phyloP scores from a whole-genome alignment of 2,113 vertebrate species.

The Seriola rivoliana region DNA sequence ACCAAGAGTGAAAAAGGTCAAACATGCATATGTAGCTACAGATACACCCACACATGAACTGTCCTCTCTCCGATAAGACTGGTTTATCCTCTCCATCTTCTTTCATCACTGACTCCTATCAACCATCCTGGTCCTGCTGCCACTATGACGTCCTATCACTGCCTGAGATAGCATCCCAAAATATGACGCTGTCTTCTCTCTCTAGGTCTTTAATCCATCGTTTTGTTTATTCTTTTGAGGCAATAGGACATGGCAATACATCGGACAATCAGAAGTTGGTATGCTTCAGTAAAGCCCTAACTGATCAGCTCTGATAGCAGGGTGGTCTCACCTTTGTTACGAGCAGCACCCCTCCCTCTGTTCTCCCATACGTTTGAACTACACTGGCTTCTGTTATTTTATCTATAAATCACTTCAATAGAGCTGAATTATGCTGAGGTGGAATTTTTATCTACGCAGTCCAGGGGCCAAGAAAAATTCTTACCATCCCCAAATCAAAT shows the following conservation, averaged over 20 bases:
- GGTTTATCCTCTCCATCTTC: constrained; percentile 45
- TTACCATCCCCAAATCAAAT: constrained; percentile 77
- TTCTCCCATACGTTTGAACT: constrained; percentile 15
- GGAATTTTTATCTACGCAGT: constrained; percentile 59
- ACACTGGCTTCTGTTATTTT: constrained; percentile 42
- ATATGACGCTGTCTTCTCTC: constrained; percentile 51
- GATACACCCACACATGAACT: constrained; percentile 43
- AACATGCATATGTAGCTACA: constrained; percentile 40
- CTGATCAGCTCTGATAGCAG: constrained; percentile 52
- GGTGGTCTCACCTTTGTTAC: constrained; percentile 62
- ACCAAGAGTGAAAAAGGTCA: constrained; percentile 55
- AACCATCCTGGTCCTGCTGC: constrained; percentile 48
- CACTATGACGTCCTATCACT: constrained; percentile 50
- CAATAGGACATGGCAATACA: constrained; percentile 54
- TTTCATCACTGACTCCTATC: constrained; percentile 68
- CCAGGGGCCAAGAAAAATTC: constrained; percentile 63
- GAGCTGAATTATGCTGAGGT: constrained; percentile 51
- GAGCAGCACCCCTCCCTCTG: neutral
- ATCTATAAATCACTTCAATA: constrained; percentile 58
- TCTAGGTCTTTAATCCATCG: constrained; percentile 49
- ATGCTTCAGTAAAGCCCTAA: constrained; percentile 56
- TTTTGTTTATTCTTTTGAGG: constrained; percentile 61
- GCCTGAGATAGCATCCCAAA: constrained; percentile 53
- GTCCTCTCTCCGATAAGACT: constrained; percentile 44
- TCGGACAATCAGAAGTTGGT: constrained; percentile 55